These are phyloP conservation scores for Trissolcus basalis DNA, from an alignment of 1,140 invertebrate species.

Conservation along the genomic window DNA sequence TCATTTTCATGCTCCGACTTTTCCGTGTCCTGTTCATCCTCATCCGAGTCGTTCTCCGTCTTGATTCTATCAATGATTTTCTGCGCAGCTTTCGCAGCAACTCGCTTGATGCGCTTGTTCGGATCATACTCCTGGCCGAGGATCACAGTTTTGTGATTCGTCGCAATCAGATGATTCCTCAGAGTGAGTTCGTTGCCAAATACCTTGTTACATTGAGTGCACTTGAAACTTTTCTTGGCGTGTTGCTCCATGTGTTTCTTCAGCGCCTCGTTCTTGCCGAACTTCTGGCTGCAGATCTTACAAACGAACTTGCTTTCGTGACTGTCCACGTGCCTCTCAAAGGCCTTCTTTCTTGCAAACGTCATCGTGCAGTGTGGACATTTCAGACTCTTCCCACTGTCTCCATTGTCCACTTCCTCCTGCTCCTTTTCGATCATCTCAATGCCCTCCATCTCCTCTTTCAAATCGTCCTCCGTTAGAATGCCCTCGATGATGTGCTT, in stretches of 20 bases:
- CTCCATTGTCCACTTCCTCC: constrained; percentile 19
- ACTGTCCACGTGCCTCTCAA: constrained; percentile 62
- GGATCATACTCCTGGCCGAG: constrained; percentile 72
- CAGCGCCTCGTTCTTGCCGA: constrained; percentile 64
- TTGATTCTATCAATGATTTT: constrained; percentile 74
- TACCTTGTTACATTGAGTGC: constrained; percentile 70
- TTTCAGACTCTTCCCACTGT: constrained; percentile 44
- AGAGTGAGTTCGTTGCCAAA: constrained; percentile 72
- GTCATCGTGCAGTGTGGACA: constrained; percentile 64
- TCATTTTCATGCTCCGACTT: constrained; percentile 20
- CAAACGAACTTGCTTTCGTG: constrained; percentile 63
- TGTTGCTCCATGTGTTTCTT: constrained; percentile 68
- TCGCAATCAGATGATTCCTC: constrained; percentile 72
- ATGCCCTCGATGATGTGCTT: constrained; percentile 70
- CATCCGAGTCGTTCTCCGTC: constrained; percentile 68
- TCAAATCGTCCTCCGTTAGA: constrained; percentile 65
- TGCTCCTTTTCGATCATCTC: constrained; percentile 11
- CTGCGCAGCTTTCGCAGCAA: constrained; percentile 72
- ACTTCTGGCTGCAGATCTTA: constrained; percentile 67
- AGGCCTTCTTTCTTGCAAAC: constrained; percentile 61
- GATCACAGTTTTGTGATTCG: constrained; percentile 70
- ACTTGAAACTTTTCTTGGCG: constrained; percentile 66
- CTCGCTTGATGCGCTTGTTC: constrained; percentile 72
- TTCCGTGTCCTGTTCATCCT: constrained; percentile 58
- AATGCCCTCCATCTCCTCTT: constrained; percentile 50